A percentile compares a stretch with the other conserved stretches of the same genome.
Evolutionary conservation across 1,140 invertebrate genomes (phyloP).

Genomic region (Ostrea denselamellosa): DNA sequence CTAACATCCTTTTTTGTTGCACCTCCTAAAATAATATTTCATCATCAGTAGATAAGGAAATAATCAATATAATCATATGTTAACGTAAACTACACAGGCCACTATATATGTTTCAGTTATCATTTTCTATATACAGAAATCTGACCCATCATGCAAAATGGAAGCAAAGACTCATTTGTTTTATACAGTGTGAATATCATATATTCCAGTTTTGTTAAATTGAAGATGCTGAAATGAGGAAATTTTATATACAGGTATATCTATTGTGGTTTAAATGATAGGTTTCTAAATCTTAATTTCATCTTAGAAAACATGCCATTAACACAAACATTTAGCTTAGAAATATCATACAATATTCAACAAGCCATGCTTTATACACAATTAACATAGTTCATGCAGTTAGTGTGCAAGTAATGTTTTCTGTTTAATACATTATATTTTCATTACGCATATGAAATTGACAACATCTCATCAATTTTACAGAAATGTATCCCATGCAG

Average conservation of each 20-base stretch:
- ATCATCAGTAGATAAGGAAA: not conserved
- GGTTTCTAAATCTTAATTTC: not conserved
- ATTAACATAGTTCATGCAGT: not conserved
- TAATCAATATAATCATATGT: not conserved
- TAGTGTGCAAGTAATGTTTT: not conserved
- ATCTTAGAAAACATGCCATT: not conserved
- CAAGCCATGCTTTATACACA: not conserved
- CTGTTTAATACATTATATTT: not conserved
- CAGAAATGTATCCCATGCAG: not conserved
- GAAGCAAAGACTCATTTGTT: not conserved
- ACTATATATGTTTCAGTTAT: not conserved
- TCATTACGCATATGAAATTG: not conserved
- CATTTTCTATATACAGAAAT: not conserved
- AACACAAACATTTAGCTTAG: no score
- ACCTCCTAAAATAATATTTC: constrained; percentile 49
- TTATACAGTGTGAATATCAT: not conserved
- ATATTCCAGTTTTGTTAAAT: no score
- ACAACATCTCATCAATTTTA: not conserved
- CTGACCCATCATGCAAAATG: not conserved
- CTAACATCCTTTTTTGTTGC: constrained; percentile 50
- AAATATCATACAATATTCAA: no score
- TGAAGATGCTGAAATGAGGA: no score
- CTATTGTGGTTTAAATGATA: not conserved
- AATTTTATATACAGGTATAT: no score
- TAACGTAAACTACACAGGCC: not conserved